Evolutionary conservation across 2,113 vertebrate species (phyloP).

Genomic region (Mormoops blainvillei): DNA sequence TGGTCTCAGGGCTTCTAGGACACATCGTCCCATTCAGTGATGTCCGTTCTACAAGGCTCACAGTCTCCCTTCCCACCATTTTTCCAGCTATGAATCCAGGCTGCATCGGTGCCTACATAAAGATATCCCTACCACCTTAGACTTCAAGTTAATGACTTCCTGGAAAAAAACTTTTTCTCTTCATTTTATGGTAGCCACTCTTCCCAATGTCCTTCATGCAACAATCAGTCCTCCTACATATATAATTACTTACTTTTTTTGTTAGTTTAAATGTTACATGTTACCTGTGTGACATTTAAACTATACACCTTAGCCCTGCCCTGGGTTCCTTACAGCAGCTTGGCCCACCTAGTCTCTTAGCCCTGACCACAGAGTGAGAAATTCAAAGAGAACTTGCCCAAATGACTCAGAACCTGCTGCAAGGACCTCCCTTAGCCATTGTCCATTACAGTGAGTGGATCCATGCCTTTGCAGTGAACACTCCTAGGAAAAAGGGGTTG

Average conservation of each 20-base stretch:
- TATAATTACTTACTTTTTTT: background rate
- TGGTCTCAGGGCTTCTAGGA: background rate
- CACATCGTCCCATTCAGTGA: rapidly evolving
- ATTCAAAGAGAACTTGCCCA: background rate
- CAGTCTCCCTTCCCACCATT: no score
- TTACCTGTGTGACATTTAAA: no score
- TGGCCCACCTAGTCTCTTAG: background rate
- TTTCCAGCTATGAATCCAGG: background rate
- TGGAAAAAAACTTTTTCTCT: background rate
- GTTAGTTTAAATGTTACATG: background rate
- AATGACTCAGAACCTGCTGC: background rate
- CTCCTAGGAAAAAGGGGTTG: background rate
- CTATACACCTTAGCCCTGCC: background rate
- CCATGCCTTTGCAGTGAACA: background rate
- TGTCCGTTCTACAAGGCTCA: background rate
- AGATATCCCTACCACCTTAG: background rate
- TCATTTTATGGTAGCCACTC: background rate
- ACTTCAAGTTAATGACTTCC: background rate
- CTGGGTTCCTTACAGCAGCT: no score
- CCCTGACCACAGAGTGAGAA: background rate
- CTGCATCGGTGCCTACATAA: background rate
- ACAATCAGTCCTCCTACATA: background rate
- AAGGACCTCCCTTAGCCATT: rapidly evolving
- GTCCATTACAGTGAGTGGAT: background rate
- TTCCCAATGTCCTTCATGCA: background rate